Base-by-base conservation (phyloP, 2,113 vertebrate species). In the Perca schrenkii region DNA sequence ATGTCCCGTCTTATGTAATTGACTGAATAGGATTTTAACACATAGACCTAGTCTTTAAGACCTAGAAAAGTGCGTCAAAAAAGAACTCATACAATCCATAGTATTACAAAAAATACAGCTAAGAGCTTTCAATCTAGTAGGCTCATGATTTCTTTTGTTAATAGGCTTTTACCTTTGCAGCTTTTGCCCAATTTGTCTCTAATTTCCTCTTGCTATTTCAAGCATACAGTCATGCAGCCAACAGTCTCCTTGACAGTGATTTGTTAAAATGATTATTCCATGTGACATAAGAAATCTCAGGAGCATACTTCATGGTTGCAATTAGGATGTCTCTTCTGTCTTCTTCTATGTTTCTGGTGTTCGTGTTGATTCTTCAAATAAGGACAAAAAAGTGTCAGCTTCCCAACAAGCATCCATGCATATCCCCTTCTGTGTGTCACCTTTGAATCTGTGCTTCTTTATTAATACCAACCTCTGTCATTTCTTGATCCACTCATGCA, bases 351-450 rank as follows among this genome's bases (percentile, higher is more conserved):
- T 43, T 61, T 66, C 47, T 78, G 49, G 62, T 79, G 52, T 62
- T 70, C 49, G 80, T 85, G 72, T 64, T 46, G 52, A 87, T 71
- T 68, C 36, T 73, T 86, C 88, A 90, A 89, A 92, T 86, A 89
- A 84, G 80, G 82, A 72, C 47, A 80, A 28, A 74, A 40, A 82
- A 75, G 79, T 75, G 76, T 86, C 79, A 71, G 54, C 62, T 75
- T 79, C 71, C 64, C 49, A 64, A 63, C 28, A 77, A 53, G 66
- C 77, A 82, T 34, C 60, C 79, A 74, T 77, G 68, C 87, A 74
- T 80, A 78, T 73, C 77, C 80, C 22, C 62, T 54, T 57, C 36
- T 43, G 82, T 70, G n/a, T 50, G 67, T 71, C 22, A 63, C 53
- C 61, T 84, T 84, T 62, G 74, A 49, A 69, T 58, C 46, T 40